Base-by-base conservation (phyloP, 1,140 invertebrate genomes). In the Nebria ingens region DNA sequence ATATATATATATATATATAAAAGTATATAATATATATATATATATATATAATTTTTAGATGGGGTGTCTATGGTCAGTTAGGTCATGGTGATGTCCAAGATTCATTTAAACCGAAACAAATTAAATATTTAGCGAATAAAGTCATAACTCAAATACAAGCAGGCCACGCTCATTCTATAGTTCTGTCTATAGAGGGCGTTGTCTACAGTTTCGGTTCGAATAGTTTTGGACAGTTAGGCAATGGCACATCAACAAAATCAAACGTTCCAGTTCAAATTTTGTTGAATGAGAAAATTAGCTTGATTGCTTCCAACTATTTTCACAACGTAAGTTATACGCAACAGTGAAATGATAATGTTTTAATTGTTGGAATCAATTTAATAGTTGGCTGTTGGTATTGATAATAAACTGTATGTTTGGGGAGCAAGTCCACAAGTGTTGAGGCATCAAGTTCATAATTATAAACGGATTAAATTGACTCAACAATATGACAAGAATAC, bases 51-150 rank as follows among this genome's bases (percentile, higher is more conserved):
- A 19, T 21, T 61, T 68, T 20, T 51, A 74, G 72, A 50, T 93
- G 89, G 89, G 88, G 87, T 21, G 81, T 91, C 19, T 86, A 91
- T 69, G 89, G 89, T 0, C 89, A 93, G 67, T 68, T 91, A 13
- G 89, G 89, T 15, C 87, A 89, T 66, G 82, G 82, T 22, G 76
- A 76, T 62, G 81, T 84, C 20, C 82, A 86, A 59, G 82, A 87
- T 64, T 68, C 75, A 53, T 71, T 74, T 51, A 68, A 71, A 29
- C 89, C 89, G 9, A 79, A 73, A 52, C 61, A 79, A 38, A 74
- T 90, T 17, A 51, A 51, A 51, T 15, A 45, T 45, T 45, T 45
- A 45, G 6, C 40, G 9, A 17, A 45, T 15, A 22, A 74, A 68
- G 68, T 69, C 60, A 64, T 80, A 29, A 67, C 76, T 53, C 76